phyloP scores from a whole-genome alignment of 2,113 vertebrate genomes.

The Marmota monax region DNA sequence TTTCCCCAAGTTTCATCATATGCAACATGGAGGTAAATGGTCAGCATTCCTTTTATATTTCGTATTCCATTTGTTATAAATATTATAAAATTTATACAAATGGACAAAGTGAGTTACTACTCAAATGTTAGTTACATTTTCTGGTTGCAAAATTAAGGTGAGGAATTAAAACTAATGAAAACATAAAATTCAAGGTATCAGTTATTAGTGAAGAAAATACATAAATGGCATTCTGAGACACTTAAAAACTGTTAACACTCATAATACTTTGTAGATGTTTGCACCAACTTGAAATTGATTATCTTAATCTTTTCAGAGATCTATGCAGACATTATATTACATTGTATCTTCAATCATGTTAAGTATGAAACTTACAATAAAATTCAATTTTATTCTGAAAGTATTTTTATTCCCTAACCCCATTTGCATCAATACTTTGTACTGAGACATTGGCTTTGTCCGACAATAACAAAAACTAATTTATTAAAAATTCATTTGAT shows the following conservation, averaged over 20 bases:
- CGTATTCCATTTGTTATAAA: not conserved
- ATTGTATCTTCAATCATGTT: not conserved
- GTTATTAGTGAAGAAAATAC: not conserved
- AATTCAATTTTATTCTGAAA: not conserved
- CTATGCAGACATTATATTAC: not conserved
- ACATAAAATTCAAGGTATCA: not conserved
- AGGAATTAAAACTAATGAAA: not conserved
- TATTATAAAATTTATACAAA: not conserved
- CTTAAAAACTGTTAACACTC: not conserved
- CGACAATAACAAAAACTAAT: not conserved
- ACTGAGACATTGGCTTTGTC: not conserved
- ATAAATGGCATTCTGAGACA: not conserved
- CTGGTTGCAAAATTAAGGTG: not conserved
- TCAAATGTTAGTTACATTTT: not conserved
- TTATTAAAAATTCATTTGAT: not conserved
- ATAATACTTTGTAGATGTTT: not conserved
- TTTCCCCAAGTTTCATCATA: not conserved
- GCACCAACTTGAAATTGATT: not conserved
- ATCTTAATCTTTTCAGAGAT: not conserved
- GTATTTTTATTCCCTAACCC: not conserved
- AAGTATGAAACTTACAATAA: not conserved
- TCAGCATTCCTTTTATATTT: not conserved
- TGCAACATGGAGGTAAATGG: not conserved
- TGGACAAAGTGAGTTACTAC: not conserved
- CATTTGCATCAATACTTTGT: not conserved